Percentiles rank a stretch among this genome's conserved stretches.
Evolutionary conservation across 1,140 invertebrate species (phyloP).

Genomic region (Drosophila kurseongensis): DNA sequence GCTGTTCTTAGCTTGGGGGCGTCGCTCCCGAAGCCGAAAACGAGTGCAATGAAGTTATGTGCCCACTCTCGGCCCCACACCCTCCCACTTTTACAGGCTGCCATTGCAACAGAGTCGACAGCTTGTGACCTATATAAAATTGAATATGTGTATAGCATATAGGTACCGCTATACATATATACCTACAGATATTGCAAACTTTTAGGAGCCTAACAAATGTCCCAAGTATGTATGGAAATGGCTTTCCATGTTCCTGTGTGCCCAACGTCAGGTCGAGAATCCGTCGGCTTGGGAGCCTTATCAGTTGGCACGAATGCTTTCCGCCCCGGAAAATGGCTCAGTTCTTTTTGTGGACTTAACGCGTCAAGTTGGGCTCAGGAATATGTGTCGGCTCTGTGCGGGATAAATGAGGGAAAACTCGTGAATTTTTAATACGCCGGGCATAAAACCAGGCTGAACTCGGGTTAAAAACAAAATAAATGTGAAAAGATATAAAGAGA

Average conservation of each 20-base stretch:
- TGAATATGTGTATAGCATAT: not conserved
- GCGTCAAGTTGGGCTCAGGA: constrained; percentile 44
- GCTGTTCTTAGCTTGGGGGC: constrained; percentile 50
- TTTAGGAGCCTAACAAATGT: constrained; percentile 15
- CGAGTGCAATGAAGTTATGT: constrained; percentile 66
- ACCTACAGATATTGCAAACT: constrained; percentile 16
- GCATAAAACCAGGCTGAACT: constrained; percentile 23
- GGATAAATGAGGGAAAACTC: constrained; percentile 13
- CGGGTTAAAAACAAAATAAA: constrained; percentile 5
- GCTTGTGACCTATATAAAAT: constrained; percentile 70
- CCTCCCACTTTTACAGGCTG: not conserved
- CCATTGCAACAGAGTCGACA: constrained; percentile 46
- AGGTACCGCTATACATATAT: constrained; percentile 5
- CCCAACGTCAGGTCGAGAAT: constrained; percentile 23
- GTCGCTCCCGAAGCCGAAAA: constrained; percentile 63
- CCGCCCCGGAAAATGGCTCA: constrained; percentile 31
- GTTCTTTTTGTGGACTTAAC: constrained; percentile 45
- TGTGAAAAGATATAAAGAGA: not conserved
- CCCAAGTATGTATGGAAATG: constrained; percentile 37
- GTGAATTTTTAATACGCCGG: constrained; percentile 34
- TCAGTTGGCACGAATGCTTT: constrained; percentile 50
- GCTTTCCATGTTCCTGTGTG: constrained; percentile 26
- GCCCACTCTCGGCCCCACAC: constrained; percentile 3
- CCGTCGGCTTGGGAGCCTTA: constrained; percentile 35
- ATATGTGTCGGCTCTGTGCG: constrained; percentile 5